Evolutionary conservation across 2,888 invertebrate genomes (phyloP), one percentile per base, ranked within the genome.

Genomic region (Xylota sylvarum): DNA sequence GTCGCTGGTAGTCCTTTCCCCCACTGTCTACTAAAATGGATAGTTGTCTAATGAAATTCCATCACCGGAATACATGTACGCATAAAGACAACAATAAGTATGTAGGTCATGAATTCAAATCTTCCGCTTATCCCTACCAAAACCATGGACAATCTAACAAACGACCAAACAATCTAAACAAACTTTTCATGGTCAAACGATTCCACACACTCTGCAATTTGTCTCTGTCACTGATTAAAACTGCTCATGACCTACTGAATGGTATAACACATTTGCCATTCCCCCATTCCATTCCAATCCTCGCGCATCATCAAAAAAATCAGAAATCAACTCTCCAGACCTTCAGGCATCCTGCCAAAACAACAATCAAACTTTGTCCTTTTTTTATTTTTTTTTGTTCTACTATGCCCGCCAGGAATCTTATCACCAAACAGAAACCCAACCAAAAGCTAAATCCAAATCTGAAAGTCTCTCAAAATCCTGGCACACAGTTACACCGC

Each of bases 341-440:
- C 86, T 77, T 73, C 46, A 67, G 86, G 86, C 86, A 82, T 69
- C 50, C 50, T 81, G 86, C 86, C 86, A 86, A 78, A 81, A 86
- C 43, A 86, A 82, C 81, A 86, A 73, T 86, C 85, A 80, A 81
- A 86, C 70, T 65, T 35, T 46, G 7, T 52, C 52, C 23, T 23
- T 23, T 1, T 23, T 70, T 52, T 62, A 35, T 69, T 35, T 56
- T 62, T 55, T 14, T 37, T 60, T 19, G 32, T 43, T 62, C 52
- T 4, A 19, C 60, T 40, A 60, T 67, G 58, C 77, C 81, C 81
- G 77, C 72, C 73, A 82, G 81, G 56, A 86, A 73, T 86, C 86
- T 86, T 86, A 86, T 86, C 86, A 58, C 35, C 67, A 56, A 81
- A 64, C 69, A 70, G 79, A 84, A 70, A 19, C n/a, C 58, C 43